Conservation (phyloP, 35 echinoderm and acorn worm genomes). For the Lytechinus variegatus region DNA sequence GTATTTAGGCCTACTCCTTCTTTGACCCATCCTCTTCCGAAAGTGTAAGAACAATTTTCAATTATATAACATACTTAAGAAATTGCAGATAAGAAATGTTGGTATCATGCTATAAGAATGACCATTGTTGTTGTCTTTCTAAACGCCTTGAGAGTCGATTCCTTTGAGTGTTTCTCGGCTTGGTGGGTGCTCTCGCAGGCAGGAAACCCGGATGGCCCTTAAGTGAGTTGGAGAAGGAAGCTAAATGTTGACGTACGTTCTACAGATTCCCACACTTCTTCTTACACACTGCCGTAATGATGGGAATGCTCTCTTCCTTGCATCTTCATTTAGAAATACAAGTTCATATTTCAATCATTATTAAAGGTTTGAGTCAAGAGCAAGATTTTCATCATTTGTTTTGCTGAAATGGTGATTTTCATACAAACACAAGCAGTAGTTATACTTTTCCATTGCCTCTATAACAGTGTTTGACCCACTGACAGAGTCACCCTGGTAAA, state of each 20-base stretch:
- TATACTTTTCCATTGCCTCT: no score
- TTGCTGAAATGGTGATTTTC: no score
- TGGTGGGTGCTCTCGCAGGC: neutral
- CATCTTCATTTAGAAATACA: slow-evolving; percentile 6
- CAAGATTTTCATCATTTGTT: no score
- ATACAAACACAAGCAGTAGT: no score
- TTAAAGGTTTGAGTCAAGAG: neutral
- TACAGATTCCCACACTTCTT: slow-evolving; percentile 16
- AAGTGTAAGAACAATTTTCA: no score
- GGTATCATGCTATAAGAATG: no score
- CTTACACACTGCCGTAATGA: neutral
- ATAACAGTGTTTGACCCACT: no score
- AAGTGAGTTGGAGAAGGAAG: slow-evolving; percentile 9
- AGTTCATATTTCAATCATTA: slow-evolving; percentile 6
- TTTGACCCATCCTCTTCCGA: no score
- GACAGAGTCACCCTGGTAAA: no score
- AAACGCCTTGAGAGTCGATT: neutral
- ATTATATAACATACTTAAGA: no score
- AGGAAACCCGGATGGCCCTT: slow-evolving; percentile 31
- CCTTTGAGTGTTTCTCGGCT: neutral
- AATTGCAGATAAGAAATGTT: no score
- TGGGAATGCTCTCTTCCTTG: neutral
- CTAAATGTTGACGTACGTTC: neutral
- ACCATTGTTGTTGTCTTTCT: neutral
- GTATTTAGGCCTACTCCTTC: no score